Evolutionary conservation across 2,113 vertebrate genomes (phyloP).

Genomic region (Cyanoliseus patagonus): DNA sequence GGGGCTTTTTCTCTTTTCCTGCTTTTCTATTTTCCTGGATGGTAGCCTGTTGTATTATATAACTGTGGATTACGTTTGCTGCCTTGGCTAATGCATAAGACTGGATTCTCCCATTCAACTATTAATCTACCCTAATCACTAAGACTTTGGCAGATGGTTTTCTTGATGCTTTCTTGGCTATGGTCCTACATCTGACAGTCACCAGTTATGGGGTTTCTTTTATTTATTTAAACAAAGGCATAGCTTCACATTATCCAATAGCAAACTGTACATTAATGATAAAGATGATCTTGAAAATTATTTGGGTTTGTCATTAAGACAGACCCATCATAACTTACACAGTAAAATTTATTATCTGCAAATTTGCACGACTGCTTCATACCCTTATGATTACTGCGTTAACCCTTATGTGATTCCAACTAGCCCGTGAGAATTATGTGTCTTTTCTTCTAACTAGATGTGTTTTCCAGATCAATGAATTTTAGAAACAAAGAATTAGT

Average conservation of each 20-base stretch:
- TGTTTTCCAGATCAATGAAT: not conserved
- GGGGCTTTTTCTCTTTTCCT: not conserved
- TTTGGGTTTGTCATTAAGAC: not conserved
- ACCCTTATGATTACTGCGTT: not conserved
- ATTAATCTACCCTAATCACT: not conserved
- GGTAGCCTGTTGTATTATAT: not conserved
- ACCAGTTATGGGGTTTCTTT: not conserved
- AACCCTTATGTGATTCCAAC: not conserved
- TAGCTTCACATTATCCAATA: not conserved
- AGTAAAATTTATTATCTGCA: not conserved
- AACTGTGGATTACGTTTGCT: not conserved
- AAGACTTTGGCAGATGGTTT: not conserved
- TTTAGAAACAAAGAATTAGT: not conserved
- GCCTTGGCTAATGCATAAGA: not conserved
- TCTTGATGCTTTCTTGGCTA: not conserved
- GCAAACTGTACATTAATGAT: not conserved
- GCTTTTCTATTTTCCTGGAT: not conserved
- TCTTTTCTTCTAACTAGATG: not conserved
- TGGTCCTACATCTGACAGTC: not conserved
- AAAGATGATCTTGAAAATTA: not conserved
- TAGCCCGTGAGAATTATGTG: not conserved
- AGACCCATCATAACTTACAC: not conserved
- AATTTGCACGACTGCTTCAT: not conserved
- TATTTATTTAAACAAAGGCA: not conserved
- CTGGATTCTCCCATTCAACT: not conserved